A percentile compares a stretch with the other conserved stretches of the same genome.
These are phyloP conservation scores for Poeciliopsis retropinna DNA, from an alignment of 2,113 vertebrate species.

Conservation along the genomic window DNA sequence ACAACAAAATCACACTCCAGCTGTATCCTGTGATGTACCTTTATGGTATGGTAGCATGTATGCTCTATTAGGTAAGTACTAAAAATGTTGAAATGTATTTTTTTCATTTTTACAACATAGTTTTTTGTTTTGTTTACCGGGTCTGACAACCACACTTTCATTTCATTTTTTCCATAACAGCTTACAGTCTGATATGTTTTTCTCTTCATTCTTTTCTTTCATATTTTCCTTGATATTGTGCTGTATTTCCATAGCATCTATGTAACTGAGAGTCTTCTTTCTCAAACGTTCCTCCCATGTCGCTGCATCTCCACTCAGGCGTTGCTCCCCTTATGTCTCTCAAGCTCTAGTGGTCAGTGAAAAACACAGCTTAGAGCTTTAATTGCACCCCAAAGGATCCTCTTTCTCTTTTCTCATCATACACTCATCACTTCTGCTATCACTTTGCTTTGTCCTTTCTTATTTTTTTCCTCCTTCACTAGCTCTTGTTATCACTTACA, in stretches of 20 bases:
- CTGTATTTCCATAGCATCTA: neutral
- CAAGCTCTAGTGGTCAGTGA: conserved; percentile 44
- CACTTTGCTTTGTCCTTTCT: conserved; percentile 44
- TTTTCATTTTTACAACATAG: neutral
- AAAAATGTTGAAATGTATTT: too few relatives aligned
- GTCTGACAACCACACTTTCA: neutral
- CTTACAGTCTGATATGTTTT: neutral
- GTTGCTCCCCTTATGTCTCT: conserved; percentile 37
- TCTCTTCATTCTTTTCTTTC: neutral
- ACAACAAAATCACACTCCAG: too few relatives aligned
- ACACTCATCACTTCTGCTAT: conserved; percentile 24
- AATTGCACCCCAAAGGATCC: conserved; percentile 69
- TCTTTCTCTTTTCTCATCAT: conserved; percentile 26
- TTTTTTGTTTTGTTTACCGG: neutral
- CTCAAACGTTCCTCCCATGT: neutral
- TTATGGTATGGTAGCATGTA: too few relatives aligned
- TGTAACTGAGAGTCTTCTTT: neutral
- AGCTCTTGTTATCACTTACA: neutral
- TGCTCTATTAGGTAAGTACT: too few relatives aligned
- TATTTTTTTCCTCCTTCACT: neutral
- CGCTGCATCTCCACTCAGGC: conserved; percentile 16
- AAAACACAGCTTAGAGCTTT: conserved; percentile 51
- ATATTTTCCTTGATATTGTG: neutral
- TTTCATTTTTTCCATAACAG: neutral
- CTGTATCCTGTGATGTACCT: too few relatives aligned